phyloP scores from a whole-genome alignment of 2,888 invertebrate species.

The Cybosia mesomella region DNA sequence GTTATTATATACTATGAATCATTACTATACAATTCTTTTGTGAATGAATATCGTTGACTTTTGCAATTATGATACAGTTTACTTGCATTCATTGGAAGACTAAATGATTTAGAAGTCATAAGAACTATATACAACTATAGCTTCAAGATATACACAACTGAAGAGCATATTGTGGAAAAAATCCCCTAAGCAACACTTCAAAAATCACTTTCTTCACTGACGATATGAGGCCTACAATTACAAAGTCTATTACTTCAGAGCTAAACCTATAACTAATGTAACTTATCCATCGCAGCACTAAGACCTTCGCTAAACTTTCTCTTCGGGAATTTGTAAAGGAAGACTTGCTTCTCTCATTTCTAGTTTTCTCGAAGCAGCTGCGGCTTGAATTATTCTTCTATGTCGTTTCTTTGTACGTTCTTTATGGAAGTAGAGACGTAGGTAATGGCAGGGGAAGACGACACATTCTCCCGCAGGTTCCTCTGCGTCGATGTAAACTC shows the following conservation, averaged over 20 bases:
- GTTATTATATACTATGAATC: too few relatives aligned
- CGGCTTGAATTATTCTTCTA: slow-evolving; percentile 70
- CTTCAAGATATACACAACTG: slow-evolving; percentile 6
- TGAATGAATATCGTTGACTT: neutral
- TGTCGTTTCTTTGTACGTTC: slow-evolving; percentile 88
- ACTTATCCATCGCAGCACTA: slow-evolving; percentile 3
- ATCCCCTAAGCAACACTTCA: neutral
- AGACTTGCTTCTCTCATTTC: slow-evolving; percentile 72
- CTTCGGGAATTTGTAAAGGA: slow-evolving; percentile 76
- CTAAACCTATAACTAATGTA: neutral
- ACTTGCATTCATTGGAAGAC: slow-evolving; percentile 4
- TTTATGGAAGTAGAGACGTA: slow-evolving; percentile 91
- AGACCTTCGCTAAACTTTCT: slow-evolving; percentile 69
- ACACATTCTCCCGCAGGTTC: slow-evolving; percentile 94
- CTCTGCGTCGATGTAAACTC: slow-evolving; percentile 95
- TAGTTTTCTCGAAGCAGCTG: slow-evolving; percentile 66
- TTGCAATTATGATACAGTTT: neutral
- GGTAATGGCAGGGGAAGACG: slow-evolving; percentile 94
- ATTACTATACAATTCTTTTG: neutral
- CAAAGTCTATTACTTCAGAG: neutral
- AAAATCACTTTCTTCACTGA: slow-evolving; percentile 3
- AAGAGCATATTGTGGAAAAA: neutral
- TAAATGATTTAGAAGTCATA: neutral
- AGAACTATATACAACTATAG: slow-evolving; percentile 18
- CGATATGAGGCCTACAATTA: neutral